A percentile compares a stretch with the other conserved stretches of the same genome.
These are phyloP conservation scores for Drosophila barbarae DNA, from an alignment of 2,888 invertebrate species.

Conservation along the genomic window DNA sequence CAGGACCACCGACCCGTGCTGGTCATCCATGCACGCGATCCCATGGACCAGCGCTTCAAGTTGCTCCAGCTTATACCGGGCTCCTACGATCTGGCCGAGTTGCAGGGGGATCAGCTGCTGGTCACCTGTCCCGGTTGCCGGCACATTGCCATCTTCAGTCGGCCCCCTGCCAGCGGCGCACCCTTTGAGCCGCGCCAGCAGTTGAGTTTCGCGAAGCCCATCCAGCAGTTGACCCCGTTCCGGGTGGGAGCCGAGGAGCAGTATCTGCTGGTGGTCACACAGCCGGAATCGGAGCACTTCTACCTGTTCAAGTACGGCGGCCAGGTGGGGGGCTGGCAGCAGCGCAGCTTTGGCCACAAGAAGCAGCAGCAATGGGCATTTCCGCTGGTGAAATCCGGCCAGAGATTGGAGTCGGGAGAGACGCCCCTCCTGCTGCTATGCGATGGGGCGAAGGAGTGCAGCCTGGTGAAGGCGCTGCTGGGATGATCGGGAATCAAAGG, in stretches of 20 bases:
- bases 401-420: constrained; percentile 16
- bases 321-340: constrained; percentile 74
- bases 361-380: constrained; percentile 64
- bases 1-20: constrained; percentile 58
- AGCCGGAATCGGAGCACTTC: constrained; percentile 61
- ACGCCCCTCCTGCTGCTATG: constrained; percentile 61
- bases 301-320: constrained; percentile 68
- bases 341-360: constrained; percentile 69
- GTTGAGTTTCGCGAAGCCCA: constrained; percentile 61
- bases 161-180: constrained; percentile 4
- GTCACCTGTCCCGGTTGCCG: constrained; percentile 71
- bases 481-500: background rate
- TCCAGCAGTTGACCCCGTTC: constrained; percentile 69
- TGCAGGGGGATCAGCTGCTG: constrained; percentile 64
- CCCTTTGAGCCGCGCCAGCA: constrained; percentile 68
- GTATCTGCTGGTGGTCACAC: constrained; percentile 67
- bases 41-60: constrained; percentile 54
- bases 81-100: constrained; percentile 72
- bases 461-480: constrained; percentile 57
- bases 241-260: constrained; percentile 47
- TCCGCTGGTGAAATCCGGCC: constrained; percentile 50
- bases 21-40: constrained; percentile 62
- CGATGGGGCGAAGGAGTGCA: constrained; percentile 50
- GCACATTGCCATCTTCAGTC: constrained; percentile 57
- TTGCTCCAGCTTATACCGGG: constrained; percentile 72